A percentile compares a stretch with the other conserved stretches of the same genome.
phyloP scores from a whole-genome alignment of 2,113 vertebrate species.

The Cyanoderma ruficeps region DNA sequence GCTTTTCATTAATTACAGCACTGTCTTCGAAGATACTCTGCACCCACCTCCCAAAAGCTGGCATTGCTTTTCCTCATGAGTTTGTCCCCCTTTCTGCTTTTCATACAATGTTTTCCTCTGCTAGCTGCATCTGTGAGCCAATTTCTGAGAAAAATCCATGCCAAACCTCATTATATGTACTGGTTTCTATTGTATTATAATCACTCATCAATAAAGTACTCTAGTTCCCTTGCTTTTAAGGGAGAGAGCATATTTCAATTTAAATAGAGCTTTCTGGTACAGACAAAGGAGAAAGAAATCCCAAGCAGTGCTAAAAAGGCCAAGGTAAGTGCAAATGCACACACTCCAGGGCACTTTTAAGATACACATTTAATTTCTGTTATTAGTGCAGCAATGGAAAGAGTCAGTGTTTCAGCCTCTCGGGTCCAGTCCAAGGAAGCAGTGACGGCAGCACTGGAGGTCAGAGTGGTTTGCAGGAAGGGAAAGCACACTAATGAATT shows the following conservation, averaged over 20 bases:
- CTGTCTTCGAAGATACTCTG: background rate
- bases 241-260: background rate
- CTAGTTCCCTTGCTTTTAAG: background rate
- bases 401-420: background rate
- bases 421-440: background rate
- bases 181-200: background rate
- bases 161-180: background rate
- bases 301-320: background rate
- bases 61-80: background rate
- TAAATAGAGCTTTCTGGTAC: background rate
- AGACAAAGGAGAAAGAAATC: background rate
- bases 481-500: constrained; percentile 70
- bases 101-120: background rate
- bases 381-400: background rate
- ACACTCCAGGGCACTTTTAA: background rate
- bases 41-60: background rate
- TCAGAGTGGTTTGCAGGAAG: constrained; percentile 47
- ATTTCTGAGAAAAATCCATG: background rate
- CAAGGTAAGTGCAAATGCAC: background rate
- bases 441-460: background rate
- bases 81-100: background rate
- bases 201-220: background rate
- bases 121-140: background rate
- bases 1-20: background rate
- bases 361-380: background rate